Percentiles rank a stretch among this genome's conserved stretches.
Evolutionary conservation across 1,140 invertebrate species (phyloP).

Genomic region (Helicoverpa zea): DNA sequence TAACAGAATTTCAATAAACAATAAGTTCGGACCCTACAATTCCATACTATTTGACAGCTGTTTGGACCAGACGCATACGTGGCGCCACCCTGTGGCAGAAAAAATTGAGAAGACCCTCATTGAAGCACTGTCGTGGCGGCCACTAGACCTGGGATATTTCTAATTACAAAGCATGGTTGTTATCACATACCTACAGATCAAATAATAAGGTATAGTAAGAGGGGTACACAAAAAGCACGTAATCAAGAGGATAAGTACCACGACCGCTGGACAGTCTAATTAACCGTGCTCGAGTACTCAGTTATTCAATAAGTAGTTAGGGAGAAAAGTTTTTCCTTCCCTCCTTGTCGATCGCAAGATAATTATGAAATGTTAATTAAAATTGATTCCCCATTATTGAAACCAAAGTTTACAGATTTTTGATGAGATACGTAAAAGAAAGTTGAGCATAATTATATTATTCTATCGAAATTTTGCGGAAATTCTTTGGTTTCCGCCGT

Average conservation of each 20-base stretch:
- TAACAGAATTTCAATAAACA: no score
- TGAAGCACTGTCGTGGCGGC: no score
- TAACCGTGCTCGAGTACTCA: not conserved
- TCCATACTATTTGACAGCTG: no score
- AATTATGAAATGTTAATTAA: slow-evolving; percentile 15
- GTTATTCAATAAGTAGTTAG: slow-evolving; percentile 7
- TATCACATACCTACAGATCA: no score
- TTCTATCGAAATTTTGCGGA: not conserved
- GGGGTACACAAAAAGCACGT: no score
- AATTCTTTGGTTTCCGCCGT: not conserved
- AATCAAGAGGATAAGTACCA: not conserved
- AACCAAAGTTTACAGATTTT: not conserved
- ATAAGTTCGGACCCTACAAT: no score
- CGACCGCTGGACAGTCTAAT: slow-evolving; percentile 1
- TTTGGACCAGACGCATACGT: no score
- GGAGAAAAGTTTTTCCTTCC: not conserved
- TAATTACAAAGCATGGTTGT: no score
- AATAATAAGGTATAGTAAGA: no score
- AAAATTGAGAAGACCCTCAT: no score
- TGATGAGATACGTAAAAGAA: slow-evolving; percentile 11
- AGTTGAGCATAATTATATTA: not conserved
- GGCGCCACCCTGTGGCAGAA: no score
- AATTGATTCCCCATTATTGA: not conserved
- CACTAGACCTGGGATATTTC: no score
- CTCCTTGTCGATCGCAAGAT: not conserved